Base-by-base conservation (phyloP, 1,140 invertebrate genomes). In the Lepidurus apus region DNA sequence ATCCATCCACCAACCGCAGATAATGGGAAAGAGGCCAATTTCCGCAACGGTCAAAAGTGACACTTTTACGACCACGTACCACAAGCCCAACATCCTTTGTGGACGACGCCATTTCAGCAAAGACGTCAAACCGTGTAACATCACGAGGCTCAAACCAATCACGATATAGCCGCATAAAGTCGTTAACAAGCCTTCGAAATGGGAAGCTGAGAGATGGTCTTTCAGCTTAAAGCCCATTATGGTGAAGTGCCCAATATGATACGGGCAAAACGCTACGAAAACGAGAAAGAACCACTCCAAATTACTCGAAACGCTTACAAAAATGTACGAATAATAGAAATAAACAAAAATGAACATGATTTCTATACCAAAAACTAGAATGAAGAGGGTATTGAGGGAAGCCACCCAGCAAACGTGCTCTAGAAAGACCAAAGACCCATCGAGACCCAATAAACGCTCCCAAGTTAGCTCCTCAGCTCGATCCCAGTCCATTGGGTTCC, bases 391-490 rank as follows among this genome's bases (percentile, higher is more conserved):
- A 84, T 99, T 99, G 7, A 99, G 87, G 0, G 96, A 97, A 8
- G 98, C 94, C 9, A 98, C 96, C 97, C 97, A 99, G 84, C 99
- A 98, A 0, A 99, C 97, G 87, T 99, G 97, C 86, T 99, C 98
- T 42, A 99, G 86, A 83, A 99, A 99, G 17, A 97, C 91, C 43
- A 99, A 89, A 0, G 97, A 98, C 0, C 98, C 98, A 87, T 99
- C 98, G 1, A 99, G 86, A 2, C 98, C 98, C 0, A 99, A 87
- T 1, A 99, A 87, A 82, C 97, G 88, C 84, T 99, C 97, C 97
- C 97, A 99, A 0, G 98, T 99, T 1, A 99, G 85, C 85, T 99
- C 98, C 83, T 99, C 98, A 42, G 94, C 95, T 82, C 97, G 87
- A 84, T 99, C 97, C 96, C 97, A 98, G 83, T 98, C 96, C 88